phyloP scores from a whole-genome alignment of 23 tunicate species.

The Styela plicata region DNA sequence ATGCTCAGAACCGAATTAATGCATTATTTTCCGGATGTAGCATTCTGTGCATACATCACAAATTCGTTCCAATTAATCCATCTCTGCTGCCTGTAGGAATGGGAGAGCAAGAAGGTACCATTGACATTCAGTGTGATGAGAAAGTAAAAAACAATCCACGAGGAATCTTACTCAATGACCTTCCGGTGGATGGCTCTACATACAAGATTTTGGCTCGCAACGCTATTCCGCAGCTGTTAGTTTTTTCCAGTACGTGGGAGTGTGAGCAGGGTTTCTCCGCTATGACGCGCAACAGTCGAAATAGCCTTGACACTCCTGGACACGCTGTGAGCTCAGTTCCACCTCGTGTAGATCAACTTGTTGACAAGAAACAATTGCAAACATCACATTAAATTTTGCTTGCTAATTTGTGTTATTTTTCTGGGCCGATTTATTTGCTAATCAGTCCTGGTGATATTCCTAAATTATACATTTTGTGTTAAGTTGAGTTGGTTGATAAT shows the following conservation, averaged over 20 bases:
- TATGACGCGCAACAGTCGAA: slow-evolving; percentile 47
- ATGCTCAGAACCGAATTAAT: slow-evolving; percentile 42
- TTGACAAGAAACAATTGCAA: neutral
- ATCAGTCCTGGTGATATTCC: too few relatives aligned
- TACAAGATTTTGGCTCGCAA: slow-evolving; percentile 45
- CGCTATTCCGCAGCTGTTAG: slow-evolving; percentile 53
- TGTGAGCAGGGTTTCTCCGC: slow-evolving; percentile 64
- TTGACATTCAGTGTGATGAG: slow-evolving; percentile 51
- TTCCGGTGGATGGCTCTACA: slow-evolving; percentile 39
- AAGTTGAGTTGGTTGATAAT: too few relatives aligned
- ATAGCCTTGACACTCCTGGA: slow-evolving; percentile 52
- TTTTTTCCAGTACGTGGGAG: slow-evolving; percentile 53
- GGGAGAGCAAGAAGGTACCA: slow-evolving; percentile 49
- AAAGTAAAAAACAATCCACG: slow-evolving; percentile 45
- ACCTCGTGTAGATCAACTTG: neutral
- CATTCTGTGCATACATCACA: slow-evolving; percentile 42
- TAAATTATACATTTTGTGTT: too few relatives aligned
- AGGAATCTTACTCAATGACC: slow-evolving; percentile 47
- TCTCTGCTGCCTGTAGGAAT: slow-evolving; percentile 46
- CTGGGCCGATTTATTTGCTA: too few relatives aligned
- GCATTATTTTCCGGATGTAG: slow-evolving; percentile 61
- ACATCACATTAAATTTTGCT: neutral
- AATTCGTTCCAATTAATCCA: slow-evolving; percentile 53
- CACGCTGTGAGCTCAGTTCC: slow-evolving; percentile 2
- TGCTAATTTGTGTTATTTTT: too few relatives aligned